Evolutionary conservation across 1,140 invertebrate species (phyloP).

Genomic region (Drosophila sp.): DNA sequence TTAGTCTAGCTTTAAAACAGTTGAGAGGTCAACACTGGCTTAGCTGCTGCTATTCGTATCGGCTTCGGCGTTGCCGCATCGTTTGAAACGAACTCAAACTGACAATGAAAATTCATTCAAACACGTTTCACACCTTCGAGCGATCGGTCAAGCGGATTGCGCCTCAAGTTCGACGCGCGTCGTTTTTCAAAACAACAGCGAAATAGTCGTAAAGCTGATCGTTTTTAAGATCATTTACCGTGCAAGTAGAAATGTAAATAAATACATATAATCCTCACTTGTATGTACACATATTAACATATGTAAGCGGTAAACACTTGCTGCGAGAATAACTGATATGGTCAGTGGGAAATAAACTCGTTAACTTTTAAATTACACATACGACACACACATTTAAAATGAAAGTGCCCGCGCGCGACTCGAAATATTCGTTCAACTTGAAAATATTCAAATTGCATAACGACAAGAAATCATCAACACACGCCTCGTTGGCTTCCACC

Average conservation of each 20-base stretch:
- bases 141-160: slow-evolving; percentile 65
- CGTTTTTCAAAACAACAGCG: slow-evolving; percentile 33
- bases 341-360: slow-evolving; percentile 11
- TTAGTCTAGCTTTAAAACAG: background rate
- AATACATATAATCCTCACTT: background rate
- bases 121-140: slow-evolving; percentile 78
- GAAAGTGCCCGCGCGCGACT: slow-evolving; percentile 77
- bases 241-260: slow-evolving; percentile 40
- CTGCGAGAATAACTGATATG: slow-evolving; percentile 30
- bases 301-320: slow-evolving; percentile 3
- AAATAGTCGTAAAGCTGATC: slow-evolving; percentile 27
- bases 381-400: slow-evolving; percentile 56
- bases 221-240: slow-evolving; percentile 32
- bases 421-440: slow-evolving; percentile 82
- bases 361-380: slow-evolving; percentile 18
- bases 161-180: slow-evolving; percentile 54
- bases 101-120: slow-evolving; percentile 81
- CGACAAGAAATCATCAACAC: slow-evolving; percentile 80
- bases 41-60: background rate
- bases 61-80: slow-evolving; percentile 42
- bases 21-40: background rate
- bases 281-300: slow-evolving; percentile 28
- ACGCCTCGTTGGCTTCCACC: slow-evolving; percentile 76
- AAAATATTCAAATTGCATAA: slow-evolving; percentile 84
- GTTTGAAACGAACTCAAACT: slow-evolving; percentile 64